Base-by-base conservation (phyloP, 2,113 vertebrate species). In the Vombatus ursinus region DNA sequence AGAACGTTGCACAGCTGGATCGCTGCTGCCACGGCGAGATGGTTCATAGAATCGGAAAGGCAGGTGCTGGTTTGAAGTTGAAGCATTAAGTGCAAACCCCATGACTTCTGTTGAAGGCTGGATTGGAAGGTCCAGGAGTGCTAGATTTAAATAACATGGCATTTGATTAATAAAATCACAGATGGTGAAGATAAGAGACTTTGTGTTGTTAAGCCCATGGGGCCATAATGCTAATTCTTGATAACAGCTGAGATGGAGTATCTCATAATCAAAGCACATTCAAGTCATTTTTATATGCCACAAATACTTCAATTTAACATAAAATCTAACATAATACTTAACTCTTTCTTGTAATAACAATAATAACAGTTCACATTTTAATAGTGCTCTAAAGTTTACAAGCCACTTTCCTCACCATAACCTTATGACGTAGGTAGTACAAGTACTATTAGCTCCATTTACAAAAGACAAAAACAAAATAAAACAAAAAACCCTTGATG, bases 41-140 rank as follows among this genome's bases (percentile, higher is more conserved):
- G 99, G 99, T 92, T 99, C 99, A 1, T 99, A 99, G 98, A 99
- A 99, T 7, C 99, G 98, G 98, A 99, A 99, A 0, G 99, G 99
- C 90, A 99, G 98, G 96, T 99, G 99, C 49, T 99, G 98, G 49
- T 99, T 96, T 28, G 99, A 96, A 89, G 98, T 95, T 93, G 98
- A 95, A 31, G 98, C 98, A 0, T 99, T 97, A 92, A 99, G 99
- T 52, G 99, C 97, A 94, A 99, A 99, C 26, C 99, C 99, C 97
- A 99, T 97, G 77, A 99, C 99, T 96, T 99, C 99, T 11, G 97
- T 98, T 52, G 99, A 95, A 23, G 99, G 98, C 95, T 99, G 99
- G 98, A 99, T 97, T 23, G 99, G 99, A 96, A 99, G 98, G 98
- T 99, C 99, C 98, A 99, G 98, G 93, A 99, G 99, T 96, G 98